Evolutionary conservation across 92 coral and sea anemone genomes (phyloP).

Genomic region (Plumapathes pennacea): DNA sequence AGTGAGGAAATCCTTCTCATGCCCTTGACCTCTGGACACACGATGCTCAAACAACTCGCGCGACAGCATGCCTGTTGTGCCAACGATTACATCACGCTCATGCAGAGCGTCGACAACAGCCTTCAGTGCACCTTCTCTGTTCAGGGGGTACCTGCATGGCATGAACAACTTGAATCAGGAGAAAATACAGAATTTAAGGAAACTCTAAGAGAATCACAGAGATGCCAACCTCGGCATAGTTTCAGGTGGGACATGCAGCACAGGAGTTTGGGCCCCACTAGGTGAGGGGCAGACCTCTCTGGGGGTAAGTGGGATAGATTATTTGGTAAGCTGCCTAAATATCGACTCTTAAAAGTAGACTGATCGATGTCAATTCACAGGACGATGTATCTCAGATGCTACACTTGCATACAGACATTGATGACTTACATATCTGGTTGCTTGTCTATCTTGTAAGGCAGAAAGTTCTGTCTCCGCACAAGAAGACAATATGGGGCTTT

Average conservation of each 20-base stretch:
- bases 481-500: conserved; percentile 94
- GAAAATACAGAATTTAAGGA: no score
- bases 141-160: conserved; percentile 81
- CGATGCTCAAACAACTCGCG: conserved; percentile 98
- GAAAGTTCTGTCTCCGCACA: conserved; percentile 87
- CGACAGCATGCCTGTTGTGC: conserved; percentile 98
- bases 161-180: background rate
- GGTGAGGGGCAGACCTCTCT: background rate
- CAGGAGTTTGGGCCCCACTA: no score
- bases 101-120: conserved; percentile 72
- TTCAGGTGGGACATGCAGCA: no score
- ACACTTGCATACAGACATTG: no score
- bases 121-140: conserved; percentile 85
- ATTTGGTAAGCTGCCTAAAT: background rate
- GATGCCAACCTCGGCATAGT: no score
- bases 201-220: no score
- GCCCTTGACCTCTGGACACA: conserved; percentile 90
- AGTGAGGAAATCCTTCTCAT: conserved; percentile 94
- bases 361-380: no score
- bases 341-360: background rate
- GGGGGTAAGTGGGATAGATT: background rate
- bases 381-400: no score
- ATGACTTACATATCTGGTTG: conserved; percentile 61
- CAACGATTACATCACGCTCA: conserved; percentile 93
- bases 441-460: conserved; percentile 77